These are phyloP conservation scores for Nannobrachium achirus DNA, from an alignment of 2,113 vertebrate genomes.

Conservation along the genomic window DNA sequence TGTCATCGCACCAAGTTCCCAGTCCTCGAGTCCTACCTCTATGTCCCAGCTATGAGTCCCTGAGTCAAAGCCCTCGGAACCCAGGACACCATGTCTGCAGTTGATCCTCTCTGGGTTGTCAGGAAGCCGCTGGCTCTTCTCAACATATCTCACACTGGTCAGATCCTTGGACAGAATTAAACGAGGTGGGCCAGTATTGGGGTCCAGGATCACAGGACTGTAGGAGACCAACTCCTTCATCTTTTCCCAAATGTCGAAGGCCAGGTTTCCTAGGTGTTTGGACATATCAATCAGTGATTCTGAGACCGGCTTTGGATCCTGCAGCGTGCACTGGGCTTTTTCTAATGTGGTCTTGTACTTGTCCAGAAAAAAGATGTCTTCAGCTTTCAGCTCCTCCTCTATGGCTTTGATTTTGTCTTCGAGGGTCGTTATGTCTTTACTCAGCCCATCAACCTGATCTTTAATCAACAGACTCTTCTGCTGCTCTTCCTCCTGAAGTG, in stretches of 20 bases:
- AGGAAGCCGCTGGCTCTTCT: too few relatives aligned
- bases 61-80: too few relatives aligned
- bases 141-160: too few relatives aligned
- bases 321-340: slow-evolving; percentile 12
- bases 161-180: too few relatives aligned
- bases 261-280: slow-evolving; percentile 35
- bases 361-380: background rate
- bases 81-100: too few relatives aligned
- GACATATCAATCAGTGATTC: slow-evolving; percentile 17
- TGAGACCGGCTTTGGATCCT: slow-evolving; percentile 18
- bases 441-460: slow-evolving; percentile 3
- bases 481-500: slow-evolving; percentile 11
- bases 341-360: background rate
- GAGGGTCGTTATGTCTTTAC: slow-evolving; percentile 3
- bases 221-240: slow-evolving; percentile 21
- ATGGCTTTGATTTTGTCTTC: slow-evolving; percentile 12
- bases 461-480: slow-evolving; percentile 20
- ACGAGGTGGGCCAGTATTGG: slow-evolving; percentile 9
- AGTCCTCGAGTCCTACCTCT: too few relatives aligned
- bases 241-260: slow-evolving; percentile 25
- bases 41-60: too few relatives aligned
- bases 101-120: too few relatives aligned
- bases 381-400: background rate
- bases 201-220: slow-evolving; percentile 19
- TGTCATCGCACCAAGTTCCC: too few relatives aligned